These are phyloP conservation scores for Drosophila ananassae DNA, from an alignment of 1,140 invertebrate species.

Conservation along the genomic window DNA sequence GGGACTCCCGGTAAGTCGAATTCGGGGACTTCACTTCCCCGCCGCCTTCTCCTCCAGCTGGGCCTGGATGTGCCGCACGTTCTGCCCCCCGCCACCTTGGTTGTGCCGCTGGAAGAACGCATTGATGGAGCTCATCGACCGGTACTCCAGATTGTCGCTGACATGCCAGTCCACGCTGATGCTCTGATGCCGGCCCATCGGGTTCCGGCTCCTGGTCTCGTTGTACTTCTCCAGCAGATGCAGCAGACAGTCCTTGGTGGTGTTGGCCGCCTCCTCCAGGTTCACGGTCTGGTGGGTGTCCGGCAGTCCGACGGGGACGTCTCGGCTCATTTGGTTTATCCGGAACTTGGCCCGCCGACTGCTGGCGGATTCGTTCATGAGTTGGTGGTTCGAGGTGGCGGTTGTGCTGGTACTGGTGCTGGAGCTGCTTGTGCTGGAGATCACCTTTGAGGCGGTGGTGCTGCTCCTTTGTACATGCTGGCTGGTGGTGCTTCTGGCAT, in stretches of 20 bases:
- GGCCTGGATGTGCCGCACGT: conserved; percentile 75
- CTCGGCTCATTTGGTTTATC: conserved; percentile 86
- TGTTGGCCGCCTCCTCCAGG: conserved; percentile 86
- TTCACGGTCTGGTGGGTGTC: conserved; percentile 86
- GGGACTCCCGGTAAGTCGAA: background rate
- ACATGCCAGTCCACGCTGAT: conserved; percentile 82
- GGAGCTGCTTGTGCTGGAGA: conserved; percentile 25
- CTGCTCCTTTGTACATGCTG: conserved; percentile 43
- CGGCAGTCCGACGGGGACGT: conserved; percentile 87
- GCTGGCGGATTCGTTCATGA: conserved; percentile 65
- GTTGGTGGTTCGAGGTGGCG: conserved; percentile 34
- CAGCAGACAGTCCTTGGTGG: conserved; percentile 89
- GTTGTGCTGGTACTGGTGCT: conserved; percentile 39
- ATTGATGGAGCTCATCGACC: conserved; percentile 88
- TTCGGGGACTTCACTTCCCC: conserved; percentile 53
- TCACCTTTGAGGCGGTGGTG: conserved; percentile 63
- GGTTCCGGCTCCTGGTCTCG: conserved; percentile 84
- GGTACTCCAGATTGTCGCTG: conserved; percentile 84
- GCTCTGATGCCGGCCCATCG: conserved; percentile 75
- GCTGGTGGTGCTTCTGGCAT: conserved; percentile 47
- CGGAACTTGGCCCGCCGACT: conserved; percentile 85
- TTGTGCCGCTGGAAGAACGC: conserved; percentile 88
- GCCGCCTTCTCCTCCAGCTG: conserved; percentile 81
- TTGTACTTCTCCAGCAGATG: conserved; percentile 90
- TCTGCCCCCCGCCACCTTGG: conserved; percentile 84